phyloP scores from a whole-genome alignment of 2,797 vertebrate genomes.

The Pipistrellus pygmaeus region DNA sequence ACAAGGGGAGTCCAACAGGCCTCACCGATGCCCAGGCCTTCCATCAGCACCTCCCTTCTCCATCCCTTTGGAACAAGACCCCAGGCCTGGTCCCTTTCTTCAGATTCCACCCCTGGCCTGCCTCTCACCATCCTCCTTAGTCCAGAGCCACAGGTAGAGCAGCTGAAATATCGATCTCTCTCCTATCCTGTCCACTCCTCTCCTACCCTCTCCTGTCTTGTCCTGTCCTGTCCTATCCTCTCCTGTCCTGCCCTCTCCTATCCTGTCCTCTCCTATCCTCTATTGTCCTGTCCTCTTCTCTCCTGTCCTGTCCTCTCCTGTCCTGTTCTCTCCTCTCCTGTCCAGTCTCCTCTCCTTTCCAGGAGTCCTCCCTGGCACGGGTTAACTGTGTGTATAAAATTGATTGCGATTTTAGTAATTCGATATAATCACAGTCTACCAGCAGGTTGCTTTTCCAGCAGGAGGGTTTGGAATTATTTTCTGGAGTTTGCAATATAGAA shows the following conservation, averaged over 20 bases:
- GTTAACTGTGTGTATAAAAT: conserved; percentile 92
- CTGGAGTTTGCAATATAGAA: conserved; percentile 94
- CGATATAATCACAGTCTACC: conserved; percentile 93
- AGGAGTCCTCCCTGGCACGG: conserved; percentile 85
- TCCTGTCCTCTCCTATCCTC: background rate
- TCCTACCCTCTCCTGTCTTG: background rate
- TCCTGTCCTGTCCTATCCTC: background rate
- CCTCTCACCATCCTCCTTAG: background rate
- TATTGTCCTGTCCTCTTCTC: background rate
- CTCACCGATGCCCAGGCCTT: background rate
- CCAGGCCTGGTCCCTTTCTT: background rate
- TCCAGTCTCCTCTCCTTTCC: background rate
- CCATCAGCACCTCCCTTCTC: background rate
- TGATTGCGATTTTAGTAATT: conserved; percentile 93
- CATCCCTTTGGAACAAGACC: background rate
- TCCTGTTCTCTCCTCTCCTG: background rate
- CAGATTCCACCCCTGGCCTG: background rate
- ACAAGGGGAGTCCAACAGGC: background rate
- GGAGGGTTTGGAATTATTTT: conserved; percentile 94
- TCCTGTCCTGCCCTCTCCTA: background rate
- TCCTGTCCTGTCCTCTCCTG: background rate
- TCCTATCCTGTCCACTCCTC: background rate
- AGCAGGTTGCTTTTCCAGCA: conserved; percentile 93
- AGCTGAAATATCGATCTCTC: background rate
- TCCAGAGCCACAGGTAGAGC: background rate